Evolutionary conservation across 2,113 vertebrate species (phyloP), one percentile per base, ranked within the genome.

Genomic region (Cricetomys ansorgei): DNA sequence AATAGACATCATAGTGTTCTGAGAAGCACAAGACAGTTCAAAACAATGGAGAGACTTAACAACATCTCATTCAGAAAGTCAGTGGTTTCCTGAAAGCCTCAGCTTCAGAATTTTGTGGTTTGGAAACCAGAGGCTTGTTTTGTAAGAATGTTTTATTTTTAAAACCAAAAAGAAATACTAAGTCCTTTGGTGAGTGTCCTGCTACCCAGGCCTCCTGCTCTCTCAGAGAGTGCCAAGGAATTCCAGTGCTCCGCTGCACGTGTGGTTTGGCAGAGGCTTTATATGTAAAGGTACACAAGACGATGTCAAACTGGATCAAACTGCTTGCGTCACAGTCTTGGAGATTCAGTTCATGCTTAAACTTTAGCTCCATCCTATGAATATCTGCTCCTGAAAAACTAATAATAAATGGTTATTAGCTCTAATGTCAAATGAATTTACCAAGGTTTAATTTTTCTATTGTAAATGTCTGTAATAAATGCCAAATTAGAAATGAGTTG

Each of bases 181-280:
- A 95, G 91, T 95, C 92, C 50, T 97, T 96, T 96, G 65, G 88
- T 97, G 92, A 98, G 93, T 89, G 93, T 88, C 95, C 97, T 85
- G 88, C 92, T 80, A 86, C 73, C 94, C 93, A 96, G 92, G 40
- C 65, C 77, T 97, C 77, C 65, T 67, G n/a, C 81, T 97, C 13
- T 10, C 48, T 81, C 93, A 97, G 98, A 97, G 94, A 97, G 81
- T 96, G 97, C 98, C 98, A 98, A 98, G 94, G 94, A 98, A 98
- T 98, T 96, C 97, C 96, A 98, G 95, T 93, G 98, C 97, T 97
- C 96, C 98, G 96, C 59, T 95, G 92, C 89, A 97, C 97, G 98
- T 97, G 98, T 98, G 98, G 94, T 64, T 97, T 98, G 98, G 97
- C 97, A 98, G 98, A 97, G 98, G 98, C 97, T 97, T 50, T 96